phyloP scores from a whole-genome alignment of 2,113 vertebrate species.

The Catharus minimus region DNA sequence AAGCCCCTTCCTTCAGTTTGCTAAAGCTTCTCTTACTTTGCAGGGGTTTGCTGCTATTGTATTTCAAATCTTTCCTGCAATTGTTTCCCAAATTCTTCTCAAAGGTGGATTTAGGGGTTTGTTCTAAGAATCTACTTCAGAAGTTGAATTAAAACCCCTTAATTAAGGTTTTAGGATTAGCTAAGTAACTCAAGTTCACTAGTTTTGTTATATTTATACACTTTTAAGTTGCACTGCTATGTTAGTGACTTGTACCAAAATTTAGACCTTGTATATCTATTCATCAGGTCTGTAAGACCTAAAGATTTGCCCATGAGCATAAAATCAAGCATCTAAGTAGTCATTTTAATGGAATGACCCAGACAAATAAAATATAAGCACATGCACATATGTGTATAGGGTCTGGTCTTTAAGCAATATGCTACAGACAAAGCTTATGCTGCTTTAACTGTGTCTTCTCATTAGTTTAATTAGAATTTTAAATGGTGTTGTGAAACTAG shows the following conservation, averaged over 20 bases:
- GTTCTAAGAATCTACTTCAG: background rate
- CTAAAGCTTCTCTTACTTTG: background rate
- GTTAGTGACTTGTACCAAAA: background rate
- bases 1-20: background rate
- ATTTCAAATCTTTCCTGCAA: background rate
- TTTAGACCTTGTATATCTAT: background rate
- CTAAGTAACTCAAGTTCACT: background rate
- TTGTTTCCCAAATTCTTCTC: background rate
- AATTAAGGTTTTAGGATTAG: background rate
- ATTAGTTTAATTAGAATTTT: constrained; percentile 13
- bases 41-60: background rate
- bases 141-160: fast-evolving
- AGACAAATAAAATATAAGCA: background rate
- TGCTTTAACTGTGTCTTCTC: constrained; percentile 21
- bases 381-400: background rate
- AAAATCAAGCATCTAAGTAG: background rate
- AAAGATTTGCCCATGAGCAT: background rate
- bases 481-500: background rate
- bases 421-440: background rate
- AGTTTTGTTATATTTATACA: background rate
- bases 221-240: background rate
- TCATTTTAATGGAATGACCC: background rate
- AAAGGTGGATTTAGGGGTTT: background rate
- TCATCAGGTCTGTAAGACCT: background rate
- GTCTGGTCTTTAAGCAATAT: background rate